phyloP scores from a whole-genome alignment of 2,797 vertebrate species.

The Neoniphon sammara region DNA sequence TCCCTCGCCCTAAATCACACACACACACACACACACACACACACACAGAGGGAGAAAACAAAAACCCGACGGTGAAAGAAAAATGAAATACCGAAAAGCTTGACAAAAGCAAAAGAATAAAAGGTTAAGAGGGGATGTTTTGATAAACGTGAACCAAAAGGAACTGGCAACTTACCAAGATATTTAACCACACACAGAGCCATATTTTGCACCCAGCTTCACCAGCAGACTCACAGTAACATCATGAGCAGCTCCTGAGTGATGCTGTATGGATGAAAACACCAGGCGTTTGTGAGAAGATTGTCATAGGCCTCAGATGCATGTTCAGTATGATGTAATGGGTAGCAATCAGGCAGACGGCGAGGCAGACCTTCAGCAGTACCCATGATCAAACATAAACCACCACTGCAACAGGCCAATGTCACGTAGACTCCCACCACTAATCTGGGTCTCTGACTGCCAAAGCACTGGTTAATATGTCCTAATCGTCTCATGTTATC shows the following conservation, averaged over 20 bases:
- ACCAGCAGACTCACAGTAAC: neutral
- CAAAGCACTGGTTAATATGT: slow-evolving; percentile 56
- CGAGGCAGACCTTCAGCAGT: slow-evolving; percentile 39
- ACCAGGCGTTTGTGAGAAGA: slow-evolving; percentile 15
- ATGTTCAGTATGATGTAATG: slow-evolving; percentile 74
- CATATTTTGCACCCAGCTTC: too few relatives aligned
- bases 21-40: slow-evolving; percentile 5
- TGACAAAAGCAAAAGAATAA: neutral
- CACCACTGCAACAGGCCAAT: slow-evolving; percentile 51
- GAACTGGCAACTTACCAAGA: neutral
- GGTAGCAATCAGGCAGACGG: slow-evolving; percentile 58
- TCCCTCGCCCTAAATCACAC: neutral
- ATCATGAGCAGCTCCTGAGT: neutral
- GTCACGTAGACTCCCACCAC: slow-evolving; percentile 53
- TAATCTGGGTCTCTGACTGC: slow-evolving; percentile 61
- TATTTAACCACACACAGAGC: too few relatives aligned
- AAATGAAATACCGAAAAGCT: slow-evolving; percentile 17
- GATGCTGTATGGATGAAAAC: slow-evolving; percentile 16
- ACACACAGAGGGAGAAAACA: too few relatives aligned
- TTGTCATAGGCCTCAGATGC: slow-evolving; percentile 54
- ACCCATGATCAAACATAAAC: slow-evolving; percentile 59
- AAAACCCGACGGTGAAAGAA: too few relatives aligned
- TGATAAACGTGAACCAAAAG: neutral
- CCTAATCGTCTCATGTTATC: slow-evolving; percentile 64
- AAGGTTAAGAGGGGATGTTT: neutral